Base-by-base conservation (phyloP, 2,113 vertebrate species). In the Cynopterus brachyotis region DNA sequence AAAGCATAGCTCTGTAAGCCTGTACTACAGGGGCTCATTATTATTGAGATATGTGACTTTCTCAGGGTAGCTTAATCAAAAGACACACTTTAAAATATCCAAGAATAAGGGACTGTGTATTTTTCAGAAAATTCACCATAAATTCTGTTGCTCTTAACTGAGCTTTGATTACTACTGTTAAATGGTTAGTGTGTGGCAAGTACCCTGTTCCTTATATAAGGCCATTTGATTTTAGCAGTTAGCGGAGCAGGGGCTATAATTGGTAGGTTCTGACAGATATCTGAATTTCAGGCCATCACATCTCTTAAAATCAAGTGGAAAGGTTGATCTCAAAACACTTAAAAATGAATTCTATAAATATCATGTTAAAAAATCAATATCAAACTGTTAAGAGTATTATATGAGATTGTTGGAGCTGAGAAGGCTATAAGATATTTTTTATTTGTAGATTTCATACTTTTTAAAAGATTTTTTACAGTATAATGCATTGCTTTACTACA, bases 261-360 rank as follows among this genome's bases (percentile, higher is more conserved):
- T 89, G 83, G 92, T 75, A 84, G 42, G 13, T 73, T 89, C 22
- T 95, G 70, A 89, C 19, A 85, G 66, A n/a, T 67, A 50, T 28
- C 81, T n/a, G 53, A 30, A 55, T 57, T 88, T 83, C 86, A 79
- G 32, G 59, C n/a, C 22, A 50, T 50, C 53, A 7, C 26, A 42
- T 7, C 28, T 90, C 79, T 92, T 53, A 37, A 70, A 93, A 78
- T 47, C 80, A 59, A 80, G 28, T 70, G 32, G n/a, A 59, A 86
- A 60, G 13, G 22, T 93, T 88, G 73, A 84, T 91, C 11, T 83
- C 32, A 89, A 40, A 30, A 15, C 5, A 75, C 32, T 28, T 57
- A 73, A 96, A 91, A 76, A 94, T 37, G 16, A 47, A 80, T 95
- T 89, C 42, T 95, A 45, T 90, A 88, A 84, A 50, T 67, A 95